Evolutionary conservation across 2,888 invertebrate species (phyloP).

Genomic region (Choreutis nemorana): DNA sequence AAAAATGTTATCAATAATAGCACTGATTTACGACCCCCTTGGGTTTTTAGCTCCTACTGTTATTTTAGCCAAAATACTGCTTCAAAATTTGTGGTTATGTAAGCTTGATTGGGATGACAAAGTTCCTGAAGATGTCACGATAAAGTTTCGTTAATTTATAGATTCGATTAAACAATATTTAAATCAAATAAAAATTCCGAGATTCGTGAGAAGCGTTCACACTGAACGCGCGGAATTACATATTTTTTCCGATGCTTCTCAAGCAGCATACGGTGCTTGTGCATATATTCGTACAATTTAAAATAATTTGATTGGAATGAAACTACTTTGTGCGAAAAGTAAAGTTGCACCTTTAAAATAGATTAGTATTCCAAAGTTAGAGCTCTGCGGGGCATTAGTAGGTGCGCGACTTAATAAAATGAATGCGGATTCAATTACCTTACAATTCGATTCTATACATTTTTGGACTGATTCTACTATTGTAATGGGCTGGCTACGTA

Average conservation of each 20-base stretch:
- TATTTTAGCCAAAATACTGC: constrained; percentile 14
- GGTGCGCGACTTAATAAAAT: constrained; percentile 12
- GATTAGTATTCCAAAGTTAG: constrained; percentile 15
- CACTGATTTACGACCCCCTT: constrained; percentile 16
- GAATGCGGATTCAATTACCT: constrained; percentile 8
- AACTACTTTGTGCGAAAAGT: constrained; percentile 12
- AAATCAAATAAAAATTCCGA: constrained; percentile 7
- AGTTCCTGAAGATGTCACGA: constrained; percentile 9
- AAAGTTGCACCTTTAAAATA: constrained; percentile 14
- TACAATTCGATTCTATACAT: constrained; percentile 8
- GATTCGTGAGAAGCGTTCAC: constrained; percentile 7
- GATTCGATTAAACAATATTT: constrained; percentile 5
- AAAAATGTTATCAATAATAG: constrained; percentile 11
- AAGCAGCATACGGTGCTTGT: constrained; percentile 14
- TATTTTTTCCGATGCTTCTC: constrained; percentile 14
- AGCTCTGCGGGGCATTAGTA: constrained; percentile 16
- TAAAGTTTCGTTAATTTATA: constrained; percentile 8
- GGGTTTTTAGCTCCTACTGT: constrained; percentile 12
- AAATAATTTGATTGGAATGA: background rate
- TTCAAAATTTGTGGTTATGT: constrained; percentile 15
- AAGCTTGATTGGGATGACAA: constrained; percentile 16
- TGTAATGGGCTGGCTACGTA: constrained; percentile 12
- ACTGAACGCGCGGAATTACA: constrained; percentile 10
- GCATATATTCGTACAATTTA: constrained; percentile 12
- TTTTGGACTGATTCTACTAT: constrained; percentile 17